These are phyloP conservation scores for Myotis planiceps DNA, from an alignment of 2,797 vertebrate genomes.

Conservation along the genomic window DNA sequence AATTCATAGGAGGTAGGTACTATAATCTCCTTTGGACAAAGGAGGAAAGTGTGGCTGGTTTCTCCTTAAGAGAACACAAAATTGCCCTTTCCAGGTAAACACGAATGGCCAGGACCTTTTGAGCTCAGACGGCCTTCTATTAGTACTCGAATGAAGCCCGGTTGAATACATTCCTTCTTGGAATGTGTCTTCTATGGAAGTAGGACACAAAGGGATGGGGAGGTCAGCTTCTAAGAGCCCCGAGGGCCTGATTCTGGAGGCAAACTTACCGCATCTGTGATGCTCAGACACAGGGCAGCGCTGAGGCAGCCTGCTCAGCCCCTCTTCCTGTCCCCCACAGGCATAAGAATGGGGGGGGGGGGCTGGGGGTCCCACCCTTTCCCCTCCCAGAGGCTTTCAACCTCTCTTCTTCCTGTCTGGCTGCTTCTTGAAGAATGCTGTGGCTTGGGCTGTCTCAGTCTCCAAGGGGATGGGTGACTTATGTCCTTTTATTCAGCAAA, in stretches of 20 bases:
- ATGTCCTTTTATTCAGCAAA: conserved; percentile 61
- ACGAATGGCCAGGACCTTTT: neutral
- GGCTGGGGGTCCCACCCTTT: neutral
- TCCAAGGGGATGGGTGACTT: conserved; percentile 55
- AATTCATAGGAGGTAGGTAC: neutral
- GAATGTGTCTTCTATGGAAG: neutral
- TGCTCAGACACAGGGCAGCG: neutral
- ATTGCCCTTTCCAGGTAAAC: neutral
- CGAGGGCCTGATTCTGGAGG: neutral
- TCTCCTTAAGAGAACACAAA: neutral
- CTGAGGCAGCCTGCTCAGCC: neutral
- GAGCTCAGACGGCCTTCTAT: neutral
- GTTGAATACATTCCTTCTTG: neutral
- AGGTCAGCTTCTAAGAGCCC: neutral
- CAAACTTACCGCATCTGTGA: neutral
- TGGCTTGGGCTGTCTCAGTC: neutral
- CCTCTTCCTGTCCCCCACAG: neutral
- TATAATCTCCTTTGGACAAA: neutral
- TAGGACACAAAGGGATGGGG: neutral
- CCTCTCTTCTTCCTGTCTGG: neutral
- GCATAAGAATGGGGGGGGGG: neutral
- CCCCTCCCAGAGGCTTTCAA: neutral
- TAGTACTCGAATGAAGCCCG: neutral
- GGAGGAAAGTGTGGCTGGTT: neutral
- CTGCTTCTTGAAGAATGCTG: neutral